Conservation (phyloP, 2,113 vertebrate genomes). For the Microcebus tavaratra region DNA sequence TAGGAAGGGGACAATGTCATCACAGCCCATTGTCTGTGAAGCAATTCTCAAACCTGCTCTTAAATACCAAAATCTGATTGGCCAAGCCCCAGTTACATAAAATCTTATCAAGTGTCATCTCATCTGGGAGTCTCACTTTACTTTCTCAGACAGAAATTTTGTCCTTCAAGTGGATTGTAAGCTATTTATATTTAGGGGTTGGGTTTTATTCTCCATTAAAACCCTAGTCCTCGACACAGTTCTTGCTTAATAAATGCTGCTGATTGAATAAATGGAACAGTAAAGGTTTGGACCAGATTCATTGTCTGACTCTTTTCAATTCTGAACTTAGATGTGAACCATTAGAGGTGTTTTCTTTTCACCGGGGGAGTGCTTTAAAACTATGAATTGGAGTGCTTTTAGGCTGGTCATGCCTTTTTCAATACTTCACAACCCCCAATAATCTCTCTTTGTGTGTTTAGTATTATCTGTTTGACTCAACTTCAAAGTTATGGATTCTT, state of each 20-base stretch:
- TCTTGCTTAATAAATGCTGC: background rate
- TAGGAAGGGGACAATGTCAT: background rate
- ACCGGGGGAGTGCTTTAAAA: background rate
- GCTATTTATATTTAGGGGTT: background rate
- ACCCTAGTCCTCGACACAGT: background rate
- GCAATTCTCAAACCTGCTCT: background rate
- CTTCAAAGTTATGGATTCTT: background rate
- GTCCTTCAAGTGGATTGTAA: background rate
- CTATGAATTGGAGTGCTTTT: background rate
- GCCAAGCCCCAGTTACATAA: background rate
- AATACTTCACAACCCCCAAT: background rate
- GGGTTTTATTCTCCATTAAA: background rate
- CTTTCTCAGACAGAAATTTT: background rate
- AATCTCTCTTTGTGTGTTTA: background rate
- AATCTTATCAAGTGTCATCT: background rate
- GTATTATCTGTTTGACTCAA: background rate
- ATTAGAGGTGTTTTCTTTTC: background rate
- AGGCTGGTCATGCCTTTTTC: background rate
- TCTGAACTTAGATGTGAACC: background rate
- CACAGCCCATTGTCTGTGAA: background rate
- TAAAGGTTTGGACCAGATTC: background rate
- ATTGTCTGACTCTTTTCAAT: constrained; percentile 10
- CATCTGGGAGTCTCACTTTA: background rate
- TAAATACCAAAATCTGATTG: background rate
- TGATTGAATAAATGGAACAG: background rate